Base-by-base conservation (phyloP, 1,140 invertebrate species). In the Sycophaga agraensis region DNA sequence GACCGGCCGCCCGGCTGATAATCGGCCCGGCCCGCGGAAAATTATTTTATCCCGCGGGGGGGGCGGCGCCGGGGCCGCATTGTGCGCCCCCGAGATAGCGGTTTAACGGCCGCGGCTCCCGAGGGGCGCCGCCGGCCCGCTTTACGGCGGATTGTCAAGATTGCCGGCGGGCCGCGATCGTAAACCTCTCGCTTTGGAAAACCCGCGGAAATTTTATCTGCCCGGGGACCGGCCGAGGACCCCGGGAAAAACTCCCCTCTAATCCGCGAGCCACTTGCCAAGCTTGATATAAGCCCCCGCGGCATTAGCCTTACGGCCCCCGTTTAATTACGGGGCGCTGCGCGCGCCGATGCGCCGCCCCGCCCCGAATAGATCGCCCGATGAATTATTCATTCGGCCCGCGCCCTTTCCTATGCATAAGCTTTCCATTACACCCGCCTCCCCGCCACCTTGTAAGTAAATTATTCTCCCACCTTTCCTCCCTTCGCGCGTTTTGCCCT, bases 301-400 rank as follows among this genome's bases (percentile, higher is more conserved):
- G 34, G 22, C 26, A n/a, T 40, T 39, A 21, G 34, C 22, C 55
- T 61, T 55, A 49, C 21, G 35, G 21, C 2, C 31, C 21, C 49
- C n/a, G 31, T 62, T 62, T 62, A 62, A 62, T 62, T 62, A 43
- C 26, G 28, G n/a, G n/a, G n/a, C n/a, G n/a, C n/a, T n/a, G n/a
- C n/a, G n/a, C n/a, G n/a, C n/a, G n/a, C n/a, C n/a, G n/a, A n/a
- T n/a, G n/a, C n/a, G n/a, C n/a, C n/a, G n/a, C n/a, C n/a, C n/a
- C n/a, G n/a, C n/a, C n/a, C n/a, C n/a, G n/a, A n/a, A n/a, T n/a
- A n/a, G n/a, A n/a, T n/a, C n/a, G n/a, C n/a, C n/a, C n/a, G n/a
- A n/a, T n/a, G n/a, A n/a, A n/a, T n/a, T n/a, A n/a, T n/a, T n/a
- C n/a, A n/a, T n/a, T n/a, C n/a, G n/a, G n/a, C n/a, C n/a, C n/a